These are phyloP conservation scores for Acrocera orbiculus DNA, from an alignment of 2,888 invertebrate species.

Conservation along the genomic window DNA sequence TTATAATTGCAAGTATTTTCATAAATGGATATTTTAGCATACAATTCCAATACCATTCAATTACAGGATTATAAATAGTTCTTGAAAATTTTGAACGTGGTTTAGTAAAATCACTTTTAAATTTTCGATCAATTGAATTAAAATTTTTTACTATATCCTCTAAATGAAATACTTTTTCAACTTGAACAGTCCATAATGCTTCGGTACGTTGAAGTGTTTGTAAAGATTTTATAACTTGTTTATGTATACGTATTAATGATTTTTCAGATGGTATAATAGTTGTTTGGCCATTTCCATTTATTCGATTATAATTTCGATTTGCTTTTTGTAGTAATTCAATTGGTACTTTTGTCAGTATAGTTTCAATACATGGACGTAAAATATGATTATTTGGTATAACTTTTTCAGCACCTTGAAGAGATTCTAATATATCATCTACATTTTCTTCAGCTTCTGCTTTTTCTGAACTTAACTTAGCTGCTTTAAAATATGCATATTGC, in stretches of 20 bases:
- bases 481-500: slow-evolving; percentile 78
- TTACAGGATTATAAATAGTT: slow-evolving; percentile 44
- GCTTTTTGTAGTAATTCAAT: slow-evolving; percentile 58
- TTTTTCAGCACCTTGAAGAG: slow-evolving; percentile 63
- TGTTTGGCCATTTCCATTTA: slow-evolving; percentile 34
- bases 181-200: slow-evolving; percentile 80
- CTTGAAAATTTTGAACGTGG: slow-evolving; percentile 40
- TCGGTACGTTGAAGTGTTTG: slow-evolving; percentile 88
- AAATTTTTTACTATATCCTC: slow-evolving; percentile 75
- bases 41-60: slow-evolving; percentile 97
- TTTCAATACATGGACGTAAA: slow-evolving; percentile 64
- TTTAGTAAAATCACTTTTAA: slow-evolving; percentile 52
- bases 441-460: slow-evolving; percentile 95
- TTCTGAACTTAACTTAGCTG: slow-evolving; percentile 84
- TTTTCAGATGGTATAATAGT: slow-evolving; percentile 60
- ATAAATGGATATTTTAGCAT: slow-evolving; percentile 57
- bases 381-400: slow-evolving; percentile 60
- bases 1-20: slow-evolving; percentile 50
- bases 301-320: slow-evolving; percentile 35
- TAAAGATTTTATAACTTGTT: slow-evolving; percentile 77
- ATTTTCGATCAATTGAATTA: slow-evolving; percentile 37
- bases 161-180: slow-evolving; percentile 59
- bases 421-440: slow-evolving; percentile 87
- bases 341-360: slow-evolving; percentile 76
- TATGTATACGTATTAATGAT: slow-evolving; percentile 74